phyloP scores from a whole-genome alignment of 2,888 invertebrate genomes.

The Acleris laterana region DNA sequence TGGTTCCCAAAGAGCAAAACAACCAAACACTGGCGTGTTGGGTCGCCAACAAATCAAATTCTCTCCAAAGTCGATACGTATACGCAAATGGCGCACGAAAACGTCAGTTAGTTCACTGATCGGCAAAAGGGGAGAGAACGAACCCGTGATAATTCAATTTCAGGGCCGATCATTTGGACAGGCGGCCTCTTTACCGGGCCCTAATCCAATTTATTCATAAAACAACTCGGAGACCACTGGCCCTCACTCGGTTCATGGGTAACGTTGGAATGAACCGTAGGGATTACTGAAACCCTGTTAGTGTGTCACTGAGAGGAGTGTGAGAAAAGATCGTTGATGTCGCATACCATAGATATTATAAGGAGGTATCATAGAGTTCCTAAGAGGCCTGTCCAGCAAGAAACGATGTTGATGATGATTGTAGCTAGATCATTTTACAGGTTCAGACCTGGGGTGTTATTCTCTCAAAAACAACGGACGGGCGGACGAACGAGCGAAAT shows the following conservation, averaged over 20 bases:
- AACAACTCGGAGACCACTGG: conserved; percentile 43
- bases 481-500: no score
- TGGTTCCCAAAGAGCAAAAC: conserved; percentile 13
- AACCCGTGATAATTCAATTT: conserved; percentile 69
- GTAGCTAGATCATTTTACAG: no score
- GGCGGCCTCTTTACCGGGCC: conserved; percentile 47
- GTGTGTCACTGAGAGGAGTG: conserved; percentile 25
- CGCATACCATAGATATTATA: conserved; percentile 16
- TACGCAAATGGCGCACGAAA: conserved; percentile 57
- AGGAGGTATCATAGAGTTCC: no score
- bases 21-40: conserved; percentile 3
- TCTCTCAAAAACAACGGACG: no score
- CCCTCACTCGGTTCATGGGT: conserved; percentile 23
- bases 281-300: conserved; percentile 36
- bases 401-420: no score
- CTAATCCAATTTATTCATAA: conserved; percentile 58
- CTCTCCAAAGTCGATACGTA: conserved; percentile 44
- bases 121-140: conserved; percentile 46
- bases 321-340: conserved; percentile 30
- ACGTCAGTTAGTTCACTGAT: conserved; percentile 39
- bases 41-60: conserved; percentile 36
- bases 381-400: no score
- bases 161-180: conserved; percentile 59
- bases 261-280: conserved; percentile 13
- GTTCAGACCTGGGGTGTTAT: no score